These are phyloP conservation scores for Perca fluviatilis DNA, from an alignment of 2,113 vertebrate species.

Conservation along the genomic window DNA sequence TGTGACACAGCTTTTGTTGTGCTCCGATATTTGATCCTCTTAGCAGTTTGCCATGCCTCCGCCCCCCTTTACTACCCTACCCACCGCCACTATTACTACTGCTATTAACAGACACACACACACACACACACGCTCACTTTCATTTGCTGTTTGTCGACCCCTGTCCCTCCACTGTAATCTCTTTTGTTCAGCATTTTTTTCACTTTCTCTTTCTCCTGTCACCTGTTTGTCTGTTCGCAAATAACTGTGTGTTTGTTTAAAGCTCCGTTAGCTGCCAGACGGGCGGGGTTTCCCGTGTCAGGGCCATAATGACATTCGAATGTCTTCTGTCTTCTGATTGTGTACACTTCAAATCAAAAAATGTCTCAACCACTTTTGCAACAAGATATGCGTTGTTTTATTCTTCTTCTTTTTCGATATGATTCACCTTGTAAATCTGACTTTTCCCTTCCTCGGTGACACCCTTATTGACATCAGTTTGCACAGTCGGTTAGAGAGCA, in stretches of 20 bases:
- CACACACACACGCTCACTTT: constrained; percentile 23
- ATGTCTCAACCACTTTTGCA: not conserved
- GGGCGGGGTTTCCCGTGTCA: constrained; percentile 15
- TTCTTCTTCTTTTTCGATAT: too few relatives aligned
- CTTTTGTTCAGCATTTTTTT: constrained; percentile 23
- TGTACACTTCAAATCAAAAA: not conserved
- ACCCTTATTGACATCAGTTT: constrained; percentile 40
- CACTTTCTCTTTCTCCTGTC: constrained; percentile 30
- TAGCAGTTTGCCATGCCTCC: constrained; percentile 87
- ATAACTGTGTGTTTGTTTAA: constrained; percentile 22
- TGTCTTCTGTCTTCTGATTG: not conserved
- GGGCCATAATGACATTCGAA: not conserved
- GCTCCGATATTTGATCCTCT: constrained; percentile 98
- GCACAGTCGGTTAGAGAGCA: constrained; percentile 45
- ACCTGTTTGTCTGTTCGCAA: constrained; percentile 34
- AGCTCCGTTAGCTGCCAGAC: not conserved
- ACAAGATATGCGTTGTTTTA: not conserved
- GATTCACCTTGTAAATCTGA: not conserved
- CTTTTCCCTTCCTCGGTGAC: constrained; percentile 15
- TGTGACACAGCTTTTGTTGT: constrained; percentile 98
- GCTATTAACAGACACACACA: constrained; percentile 58
- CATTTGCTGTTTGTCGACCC: constrained; percentile 44
- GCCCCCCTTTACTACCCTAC: constrained; percentile 68
- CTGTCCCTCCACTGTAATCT: constrained; percentile 8
- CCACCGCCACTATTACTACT: constrained; percentile 57